These are phyloP conservation scores for Melanocharis versteri DNA, from an alignment of 2,113 vertebrate species.

Conservation along the genomic window DNA sequence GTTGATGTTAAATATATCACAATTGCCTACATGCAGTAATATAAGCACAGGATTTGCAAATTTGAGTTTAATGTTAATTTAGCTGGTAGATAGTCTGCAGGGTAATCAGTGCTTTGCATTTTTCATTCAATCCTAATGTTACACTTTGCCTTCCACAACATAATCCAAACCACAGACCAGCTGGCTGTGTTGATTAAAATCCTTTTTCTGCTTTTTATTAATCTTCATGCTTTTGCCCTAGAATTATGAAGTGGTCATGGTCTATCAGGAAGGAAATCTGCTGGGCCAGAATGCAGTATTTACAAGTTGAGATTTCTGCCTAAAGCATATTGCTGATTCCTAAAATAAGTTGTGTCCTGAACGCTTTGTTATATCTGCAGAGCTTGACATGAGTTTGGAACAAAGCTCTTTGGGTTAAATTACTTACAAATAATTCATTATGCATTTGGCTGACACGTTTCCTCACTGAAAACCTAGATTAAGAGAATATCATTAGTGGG, in stretches of 20 bases:
- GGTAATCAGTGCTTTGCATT: slow-evolving; percentile 6
- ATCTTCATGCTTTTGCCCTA: slow-evolving; percentile 41
- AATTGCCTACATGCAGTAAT: not conserved
- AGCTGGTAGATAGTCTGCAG: not conserved
- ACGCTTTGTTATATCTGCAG: not conserved
- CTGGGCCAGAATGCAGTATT: not conserved
- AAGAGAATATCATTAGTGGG: not conserved
- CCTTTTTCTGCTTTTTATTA: slow-evolving; percentile 47
- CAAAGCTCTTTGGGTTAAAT: not conserved
- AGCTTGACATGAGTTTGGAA: not conserved
- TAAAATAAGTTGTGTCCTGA: not conserved
- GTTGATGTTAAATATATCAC: not conserved
- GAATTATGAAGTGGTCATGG: slow-evolving; percentile 34
- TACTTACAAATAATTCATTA: not conserved
- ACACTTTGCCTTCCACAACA: slow-evolving; percentile 16
- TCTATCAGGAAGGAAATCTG: slow-evolving; percentile 31
- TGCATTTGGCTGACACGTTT: not conserved
- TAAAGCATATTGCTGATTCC: not conserved
- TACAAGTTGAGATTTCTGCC: slow-evolving; percentile 3
- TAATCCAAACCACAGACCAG: slow-evolving; percentile 38
- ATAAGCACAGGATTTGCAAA: slow-evolving; percentile 4
- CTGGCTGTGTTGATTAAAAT: slow-evolving; percentile 54
- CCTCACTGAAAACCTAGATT: not conserved
- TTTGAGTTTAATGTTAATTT: slow-evolving; percentile 29
- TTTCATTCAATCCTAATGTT: slow-evolving; percentile 39